phyloP scores from a whole-genome alignment of 2,797 vertebrate genomes.

The Myoxocephalus aenaeus region DNA sequence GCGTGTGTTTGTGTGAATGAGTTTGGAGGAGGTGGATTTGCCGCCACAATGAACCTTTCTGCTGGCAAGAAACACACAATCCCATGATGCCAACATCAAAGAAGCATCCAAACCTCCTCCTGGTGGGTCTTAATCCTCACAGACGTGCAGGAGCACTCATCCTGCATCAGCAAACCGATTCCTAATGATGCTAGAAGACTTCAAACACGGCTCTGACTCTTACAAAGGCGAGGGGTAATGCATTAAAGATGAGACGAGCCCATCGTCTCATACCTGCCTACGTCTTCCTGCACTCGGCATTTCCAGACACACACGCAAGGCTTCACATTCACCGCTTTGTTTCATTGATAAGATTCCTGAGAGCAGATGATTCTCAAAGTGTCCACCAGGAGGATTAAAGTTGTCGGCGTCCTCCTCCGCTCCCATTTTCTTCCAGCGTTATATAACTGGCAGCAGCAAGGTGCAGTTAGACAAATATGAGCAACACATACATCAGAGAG shows the following conservation, averaged over 20 bases:
- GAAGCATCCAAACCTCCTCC: constrained; percentile 23
- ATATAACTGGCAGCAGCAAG: too few relatives aligned
- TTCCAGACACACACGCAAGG: constrained; percentile 3
- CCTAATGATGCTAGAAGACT: constrained; percentile 63
- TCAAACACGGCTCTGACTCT: constrained; percentile 58
- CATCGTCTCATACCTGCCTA: constrained; percentile 30
- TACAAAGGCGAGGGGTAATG: constrained; percentile 34
- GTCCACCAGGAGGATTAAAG: neutral
- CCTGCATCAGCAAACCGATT: constrained; percentile 43
- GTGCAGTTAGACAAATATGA: too few relatives aligned
- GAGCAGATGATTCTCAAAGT: neutral
- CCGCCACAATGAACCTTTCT: constrained; percentile 23
- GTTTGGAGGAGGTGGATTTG: neutral
- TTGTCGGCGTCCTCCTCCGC: neutral
- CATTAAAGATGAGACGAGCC: constrained; percentile 60
- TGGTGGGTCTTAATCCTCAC: constrained; percentile 30
- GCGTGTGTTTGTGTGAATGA: constrained; percentile 32
- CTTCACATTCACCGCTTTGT: constrained; percentile 3
- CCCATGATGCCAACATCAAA: constrained; percentile 56
- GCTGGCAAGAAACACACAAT: constrained; percentile 30
- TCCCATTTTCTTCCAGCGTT: neutral
- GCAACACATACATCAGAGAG: neutral
- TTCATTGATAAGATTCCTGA: constrained; percentile 28
- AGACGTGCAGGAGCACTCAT: constrained; percentile 23
- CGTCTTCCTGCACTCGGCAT: neutral